phyloP scores from a whole-genome alignment of 2,113 vertebrate genomes.

The Hiodon tergisus region DNA sequence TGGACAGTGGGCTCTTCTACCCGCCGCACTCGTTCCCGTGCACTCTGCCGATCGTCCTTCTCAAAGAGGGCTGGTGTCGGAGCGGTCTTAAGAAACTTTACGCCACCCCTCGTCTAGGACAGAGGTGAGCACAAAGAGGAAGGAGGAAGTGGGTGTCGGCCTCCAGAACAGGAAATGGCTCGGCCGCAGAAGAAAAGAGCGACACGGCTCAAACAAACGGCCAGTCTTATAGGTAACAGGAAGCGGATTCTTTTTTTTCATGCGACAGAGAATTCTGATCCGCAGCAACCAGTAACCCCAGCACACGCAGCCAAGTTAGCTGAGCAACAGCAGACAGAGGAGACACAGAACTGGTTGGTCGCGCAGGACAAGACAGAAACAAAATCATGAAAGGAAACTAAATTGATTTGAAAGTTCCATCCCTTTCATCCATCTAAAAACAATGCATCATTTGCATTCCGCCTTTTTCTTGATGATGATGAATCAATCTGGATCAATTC shows the following conservation, averaged over 20 bases:
- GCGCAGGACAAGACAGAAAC: too few relatives aligned
- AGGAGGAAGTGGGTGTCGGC: constrained; percentile 69
- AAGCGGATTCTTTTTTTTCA: background rate
- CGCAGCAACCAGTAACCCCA: too few relatives aligned
- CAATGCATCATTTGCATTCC: too few relatives aligned
- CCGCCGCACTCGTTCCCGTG: background rate
- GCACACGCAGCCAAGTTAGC: too few relatives aligned
- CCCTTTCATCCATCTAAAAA: too few relatives aligned
- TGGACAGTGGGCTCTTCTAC: background rate
- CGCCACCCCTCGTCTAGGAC: constrained; percentile 12
- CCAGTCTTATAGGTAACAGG: background rate
- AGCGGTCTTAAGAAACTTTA: background rate
- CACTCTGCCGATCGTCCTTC: background rate
- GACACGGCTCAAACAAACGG: constrained; percentile 49
- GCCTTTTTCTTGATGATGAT: too few relatives aligned
- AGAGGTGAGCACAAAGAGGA: constrained; percentile 53
- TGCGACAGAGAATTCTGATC: background rate
- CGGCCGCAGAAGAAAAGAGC: constrained; percentile 38
- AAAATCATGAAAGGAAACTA: too few relatives aligned
- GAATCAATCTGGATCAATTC: too few relatives aligned
- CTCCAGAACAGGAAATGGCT: constrained; percentile 59
- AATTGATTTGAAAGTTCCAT: too few relatives aligned
- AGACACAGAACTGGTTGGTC: too few relatives aligned
- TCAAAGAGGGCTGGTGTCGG: too few relatives aligned
- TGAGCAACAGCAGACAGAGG: too few relatives aligned